These are phyloP conservation scores for Drosophila oshimai DNA, from an alignment of 1,140 invertebrate genomes.

Conservation along the genomic window DNA sequence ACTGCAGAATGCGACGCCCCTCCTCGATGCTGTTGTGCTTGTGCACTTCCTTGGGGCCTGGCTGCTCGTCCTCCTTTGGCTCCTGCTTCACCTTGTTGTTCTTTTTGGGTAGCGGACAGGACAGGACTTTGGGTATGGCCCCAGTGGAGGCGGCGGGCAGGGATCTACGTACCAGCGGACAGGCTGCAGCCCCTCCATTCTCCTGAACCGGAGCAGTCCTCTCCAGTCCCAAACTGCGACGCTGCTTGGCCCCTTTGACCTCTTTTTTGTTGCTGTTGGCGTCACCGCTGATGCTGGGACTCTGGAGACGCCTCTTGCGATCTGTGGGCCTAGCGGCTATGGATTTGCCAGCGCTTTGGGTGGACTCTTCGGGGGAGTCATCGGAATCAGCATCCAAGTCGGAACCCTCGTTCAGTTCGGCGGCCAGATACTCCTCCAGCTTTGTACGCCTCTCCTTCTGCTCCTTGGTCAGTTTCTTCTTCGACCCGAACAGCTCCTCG, in stretches of 20 bases:
- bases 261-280: neutral
- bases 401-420: neutral
- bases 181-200: neutral
- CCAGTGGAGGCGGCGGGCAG: neutral
- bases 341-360: neutral
- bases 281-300: neutral
- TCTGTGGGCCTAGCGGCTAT: neutral
- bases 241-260: neutral
- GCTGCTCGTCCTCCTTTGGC: neutral
- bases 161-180: constrained; percentile 12
- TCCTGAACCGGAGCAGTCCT: neutral
- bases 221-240: neutral
- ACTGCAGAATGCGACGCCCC: constrained; percentile 86
- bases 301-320: neutral
- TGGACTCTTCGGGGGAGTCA: neutral
- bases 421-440: neutral
- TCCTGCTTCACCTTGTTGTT: neutral
- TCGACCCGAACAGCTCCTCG: neutral
- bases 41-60: constrained; percentile 7
- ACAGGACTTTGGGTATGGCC: neutral
- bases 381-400: neutral
- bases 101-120: neutral
- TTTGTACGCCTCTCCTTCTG: neutral
- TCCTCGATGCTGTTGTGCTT: constrained; percentile 84
- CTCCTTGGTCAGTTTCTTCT: neutral